Base-by-base conservation (phyloP, 2,113 vertebrate genomes). In the Blennius ocellaris region DNA sequence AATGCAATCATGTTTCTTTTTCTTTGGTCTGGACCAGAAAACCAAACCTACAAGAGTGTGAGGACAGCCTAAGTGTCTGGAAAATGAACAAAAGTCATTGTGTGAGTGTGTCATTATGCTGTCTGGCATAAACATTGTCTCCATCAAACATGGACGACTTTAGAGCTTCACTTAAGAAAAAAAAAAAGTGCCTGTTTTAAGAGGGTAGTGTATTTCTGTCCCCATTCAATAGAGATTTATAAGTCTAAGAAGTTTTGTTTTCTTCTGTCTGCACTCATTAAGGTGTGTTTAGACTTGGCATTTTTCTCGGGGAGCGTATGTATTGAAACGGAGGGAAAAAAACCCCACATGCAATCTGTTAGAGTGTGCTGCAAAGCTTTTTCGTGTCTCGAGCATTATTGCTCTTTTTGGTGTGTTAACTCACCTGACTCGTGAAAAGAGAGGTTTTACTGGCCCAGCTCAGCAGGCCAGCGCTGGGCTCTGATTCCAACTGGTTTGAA, bases 381-480 rank as follows among this genome's bases (percentile, higher is more conserved):
- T 62, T 69, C 52, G 49, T 8, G 53, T 56, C 72, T 9, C 56
- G 17, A 48, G 40, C 53, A 73, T 87, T 76, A 87, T 87, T 69
- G 45, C 58, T 39, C 37, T 70, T 70, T 77, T 67, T 81, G 71
- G 81, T 88, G 80, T 73, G 57, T 89, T 80, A 84, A 85, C 81
- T 92, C 88, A 93, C 89, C 89, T 93, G 91, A 91, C 65, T 87
- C 59, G 54, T 87, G 88, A 89, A 93, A 90, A 86, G 70, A 91
- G 83, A 78, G 39, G 14, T 90, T 93, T 93, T 90, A 91, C 82
- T 75, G 81, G 77, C 76, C 48, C 21, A 43, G 66, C 76, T 83
- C 78, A 85, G 78, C 78, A 73, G 68, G 88, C 85, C 85, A 93
- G 76, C 79, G 80, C 82, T 80, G 71, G 84, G 74, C 81, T 89